phyloP scores from a whole-genome alignment of 1,140 invertebrate species.

The Phymorhynchus buccinoides region DNA sequence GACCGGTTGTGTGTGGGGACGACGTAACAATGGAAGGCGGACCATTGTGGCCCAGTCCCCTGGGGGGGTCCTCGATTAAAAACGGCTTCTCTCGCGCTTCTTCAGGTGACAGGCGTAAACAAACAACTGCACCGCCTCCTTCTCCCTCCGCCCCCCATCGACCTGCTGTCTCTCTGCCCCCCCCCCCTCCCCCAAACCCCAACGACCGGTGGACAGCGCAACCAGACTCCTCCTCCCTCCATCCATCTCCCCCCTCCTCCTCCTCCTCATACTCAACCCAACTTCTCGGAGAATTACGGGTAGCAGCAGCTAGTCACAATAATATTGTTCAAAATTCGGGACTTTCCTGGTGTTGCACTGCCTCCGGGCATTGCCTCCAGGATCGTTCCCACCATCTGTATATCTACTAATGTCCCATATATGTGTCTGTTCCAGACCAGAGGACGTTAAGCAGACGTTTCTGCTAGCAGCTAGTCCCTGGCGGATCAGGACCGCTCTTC shows the following conservation, averaged over 20 bases:
- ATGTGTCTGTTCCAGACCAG: too few species aligned
- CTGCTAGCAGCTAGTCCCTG: background rate
- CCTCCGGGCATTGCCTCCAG: too few species aligned
- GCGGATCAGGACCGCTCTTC: background rate
- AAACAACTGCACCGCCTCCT: background rate
- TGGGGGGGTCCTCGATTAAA: background rate
- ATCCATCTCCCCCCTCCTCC: background rate
- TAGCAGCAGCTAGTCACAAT: too few species aligned
- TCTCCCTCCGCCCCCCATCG: background rate
- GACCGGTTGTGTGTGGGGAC: background rate
- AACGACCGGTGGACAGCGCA: background rate
- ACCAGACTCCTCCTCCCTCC: background rate
- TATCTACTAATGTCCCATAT: too few species aligned
- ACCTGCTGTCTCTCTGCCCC: background rate
- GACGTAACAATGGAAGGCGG: too few species aligned
- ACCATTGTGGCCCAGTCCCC: too few species aligned
- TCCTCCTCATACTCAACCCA: background rate
- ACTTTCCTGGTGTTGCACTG: too few species aligned
- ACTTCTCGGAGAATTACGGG: background rate
- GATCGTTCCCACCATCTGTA: too few species aligned
- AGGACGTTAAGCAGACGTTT: too few species aligned
- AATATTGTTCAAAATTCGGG: too few species aligned
- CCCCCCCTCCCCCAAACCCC: background rate
- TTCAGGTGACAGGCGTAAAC: slow-evolving; percentile 15
- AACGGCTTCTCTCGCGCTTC: background rate